Evolutionary conservation across 2,113 vertebrate species (phyloP).

Genomic region (Nycticorax nycticorax): DNA sequence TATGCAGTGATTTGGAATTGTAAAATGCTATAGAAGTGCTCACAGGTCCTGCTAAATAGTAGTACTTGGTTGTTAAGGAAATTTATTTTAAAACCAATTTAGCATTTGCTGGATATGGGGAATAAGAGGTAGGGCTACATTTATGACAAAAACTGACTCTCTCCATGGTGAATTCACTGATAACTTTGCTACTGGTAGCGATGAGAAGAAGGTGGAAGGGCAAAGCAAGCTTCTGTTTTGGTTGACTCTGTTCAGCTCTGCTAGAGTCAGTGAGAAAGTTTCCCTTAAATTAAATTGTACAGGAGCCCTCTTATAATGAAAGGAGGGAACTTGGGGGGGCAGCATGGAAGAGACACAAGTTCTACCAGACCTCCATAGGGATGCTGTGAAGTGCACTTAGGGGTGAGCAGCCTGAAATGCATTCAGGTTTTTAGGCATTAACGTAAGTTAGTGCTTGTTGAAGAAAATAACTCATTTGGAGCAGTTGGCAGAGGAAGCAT

Average conservation of each 20-base stretch:
- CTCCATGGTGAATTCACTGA: neutral
- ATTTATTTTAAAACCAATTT: constrained; percentile 25
- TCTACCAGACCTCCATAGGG: neutral
- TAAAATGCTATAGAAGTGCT: constrained; percentile 32
- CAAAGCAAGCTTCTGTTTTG: neutral
- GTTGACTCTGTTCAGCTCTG: neutral
- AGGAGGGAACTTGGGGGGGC: neutral
- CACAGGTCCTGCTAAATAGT: constrained; percentile 46
- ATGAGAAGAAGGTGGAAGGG: neutral
- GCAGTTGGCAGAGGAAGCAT: neutral
- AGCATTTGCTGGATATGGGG: neutral
- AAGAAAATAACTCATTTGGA: neutral
- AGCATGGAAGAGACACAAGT: neutral
- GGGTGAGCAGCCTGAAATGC: neutral
- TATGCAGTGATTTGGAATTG: constrained; percentile 21
- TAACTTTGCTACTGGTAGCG: neutral
- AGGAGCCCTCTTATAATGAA: neutral
- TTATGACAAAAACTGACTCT: neutral
- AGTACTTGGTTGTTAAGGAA: constrained; percentile 27
- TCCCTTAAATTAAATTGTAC: neutral
- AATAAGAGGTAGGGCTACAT: neutral
- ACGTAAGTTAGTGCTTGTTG: neutral
- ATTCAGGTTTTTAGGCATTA: neutral
- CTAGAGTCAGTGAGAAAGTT: neutral
- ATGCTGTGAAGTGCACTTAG: neutral